Base-by-base conservation (phyloP, 2,797 vertebrate species). In the Falco berigora region DNA sequence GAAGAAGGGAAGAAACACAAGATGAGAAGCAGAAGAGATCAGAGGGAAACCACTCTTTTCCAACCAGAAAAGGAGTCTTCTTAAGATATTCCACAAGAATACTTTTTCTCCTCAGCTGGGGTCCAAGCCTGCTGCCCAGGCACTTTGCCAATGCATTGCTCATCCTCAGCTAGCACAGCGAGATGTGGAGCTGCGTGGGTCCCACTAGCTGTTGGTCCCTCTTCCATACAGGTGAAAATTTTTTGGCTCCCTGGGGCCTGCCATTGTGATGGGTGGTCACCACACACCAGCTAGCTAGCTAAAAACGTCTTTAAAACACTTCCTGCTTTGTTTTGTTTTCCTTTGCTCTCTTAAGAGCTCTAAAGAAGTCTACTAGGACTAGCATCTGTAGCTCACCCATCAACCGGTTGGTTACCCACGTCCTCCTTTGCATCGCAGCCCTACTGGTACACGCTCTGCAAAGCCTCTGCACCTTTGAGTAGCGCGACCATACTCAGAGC, bases 241-340 rank as follows among this genome's bases (percentile, higher is more conserved):
- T 76, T 86, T 76, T 42, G n/a, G 9, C 64, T 80, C 76, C 28
- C 34, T 69, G 53, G 12, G 30, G 9, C 62, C 40, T 36, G 12
- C 28, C 40, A 30, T 23, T 3, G 0, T 75, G 36, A 34, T 4
- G 2, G 3, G 4, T 0, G 1, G 52, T 40, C 69, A 59, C 59
- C 30, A 80, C n/a, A 38, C 21, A 52, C 36, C 44, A 80, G 32
- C 46, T 73, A 71, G 46, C 52, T 84, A 55, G 62, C 71, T 63
- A 47, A 75, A 86, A 83, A 46, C 14, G 30, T 34, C 28, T 81
- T 66, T 66, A 73, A 66, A 78, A 73, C 32, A 20, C 6, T 55
- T 64, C 13, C 40, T 91, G 34, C 38, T 66, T 68, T 49, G 22
- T 84, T 83, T 68, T 42, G 22, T 52, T 91, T 80, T 30, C n/a